Conservation (phyloP, 53 echinoderm and acorn worm genomes). For the Antedon mediterranea region DNA sequence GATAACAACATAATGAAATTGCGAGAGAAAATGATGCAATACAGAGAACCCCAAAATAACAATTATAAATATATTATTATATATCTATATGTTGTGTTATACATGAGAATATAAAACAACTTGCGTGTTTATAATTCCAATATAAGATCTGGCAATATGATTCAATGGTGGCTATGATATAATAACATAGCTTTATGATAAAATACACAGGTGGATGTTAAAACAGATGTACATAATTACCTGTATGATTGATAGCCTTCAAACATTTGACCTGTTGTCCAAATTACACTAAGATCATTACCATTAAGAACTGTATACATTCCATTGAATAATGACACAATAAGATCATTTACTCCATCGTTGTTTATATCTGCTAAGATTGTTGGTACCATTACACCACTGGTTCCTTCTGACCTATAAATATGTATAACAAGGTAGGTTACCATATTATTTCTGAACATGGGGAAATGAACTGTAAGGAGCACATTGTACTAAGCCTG, state of each 20-base stretch:
- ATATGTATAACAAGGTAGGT: no score
- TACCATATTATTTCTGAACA: no score
- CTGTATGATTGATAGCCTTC: conserved; percentile 32
- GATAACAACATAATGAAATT: not conserved
- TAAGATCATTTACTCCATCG: conserved; percentile 44
- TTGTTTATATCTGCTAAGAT: conserved; percentile 41
- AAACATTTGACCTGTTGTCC: conserved; percentile 30
- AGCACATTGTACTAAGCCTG: no score
- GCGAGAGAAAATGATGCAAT: not conserved
- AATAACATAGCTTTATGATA: no score
- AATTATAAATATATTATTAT: not conserved
- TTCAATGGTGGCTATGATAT: no score
- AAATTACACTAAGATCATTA: conserved; percentile 17
- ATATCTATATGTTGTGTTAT: no score
- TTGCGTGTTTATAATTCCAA: no score
- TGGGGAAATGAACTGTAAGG: no score
- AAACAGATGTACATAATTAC: conserved; percentile 4
- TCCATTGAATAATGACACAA: conserved; percentile 38
- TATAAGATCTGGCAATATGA: no score
- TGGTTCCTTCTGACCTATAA: conserved; percentile 23
- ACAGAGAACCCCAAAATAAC: not conserved
- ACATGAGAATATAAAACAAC: no score
- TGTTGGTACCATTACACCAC: conserved; percentile 43
- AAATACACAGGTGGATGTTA: no score
- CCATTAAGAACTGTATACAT: conserved; percentile 35